phyloP scores from a whole-genome alignment of 2,888 invertebrate genomes.

The Helobdella robusta region DNA sequence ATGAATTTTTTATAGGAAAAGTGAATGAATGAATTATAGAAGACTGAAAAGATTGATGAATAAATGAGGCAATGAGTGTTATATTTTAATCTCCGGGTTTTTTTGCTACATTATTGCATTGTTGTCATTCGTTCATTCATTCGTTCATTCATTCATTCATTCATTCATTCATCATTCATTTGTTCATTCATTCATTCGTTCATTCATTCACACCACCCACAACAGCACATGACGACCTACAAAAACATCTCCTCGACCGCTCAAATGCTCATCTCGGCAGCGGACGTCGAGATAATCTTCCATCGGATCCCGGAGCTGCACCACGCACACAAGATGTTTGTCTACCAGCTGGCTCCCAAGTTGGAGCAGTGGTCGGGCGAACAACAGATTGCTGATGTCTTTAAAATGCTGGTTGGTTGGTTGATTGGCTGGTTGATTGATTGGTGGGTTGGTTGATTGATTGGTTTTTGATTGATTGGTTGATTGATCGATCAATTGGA shows the following conservation, averaged over 20 bases:
- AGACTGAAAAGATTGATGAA: too few species aligned
- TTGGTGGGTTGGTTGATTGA: not conserved
- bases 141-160: too few species aligned
- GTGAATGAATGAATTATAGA: too few species aligned
- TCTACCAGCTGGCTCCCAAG: constrained; percentile 59
- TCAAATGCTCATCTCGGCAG: constrained; percentile 64
- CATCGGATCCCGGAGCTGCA: constrained; percentile 82
- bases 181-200: too few species aligned
- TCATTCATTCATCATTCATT: too few species aligned
- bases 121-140: too few species aligned
- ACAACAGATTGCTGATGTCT: constrained; percentile 70
- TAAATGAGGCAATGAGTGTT: too few species aligned
- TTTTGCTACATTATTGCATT: too few species aligned
- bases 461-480: not conserved
- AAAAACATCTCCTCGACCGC: constrained; percentile 26
- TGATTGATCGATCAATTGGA: not conserved
- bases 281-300: constrained; percentile 81
- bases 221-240: constrained; percentile 32
- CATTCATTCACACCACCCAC: too few species aligned
- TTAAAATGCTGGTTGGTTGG: constrained; percentile 65
- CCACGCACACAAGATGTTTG: constrained; percentile 69
- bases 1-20: too few species aligned
- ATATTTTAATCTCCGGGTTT: too few species aligned
- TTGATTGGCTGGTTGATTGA: not conserved
- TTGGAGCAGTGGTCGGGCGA: constrained; percentile 40